These are phyloP conservation scores for Sphenopsis melanotis DNA, from an alignment of 2,797 vertebrate species.

Conservation along the genomic window DNA sequence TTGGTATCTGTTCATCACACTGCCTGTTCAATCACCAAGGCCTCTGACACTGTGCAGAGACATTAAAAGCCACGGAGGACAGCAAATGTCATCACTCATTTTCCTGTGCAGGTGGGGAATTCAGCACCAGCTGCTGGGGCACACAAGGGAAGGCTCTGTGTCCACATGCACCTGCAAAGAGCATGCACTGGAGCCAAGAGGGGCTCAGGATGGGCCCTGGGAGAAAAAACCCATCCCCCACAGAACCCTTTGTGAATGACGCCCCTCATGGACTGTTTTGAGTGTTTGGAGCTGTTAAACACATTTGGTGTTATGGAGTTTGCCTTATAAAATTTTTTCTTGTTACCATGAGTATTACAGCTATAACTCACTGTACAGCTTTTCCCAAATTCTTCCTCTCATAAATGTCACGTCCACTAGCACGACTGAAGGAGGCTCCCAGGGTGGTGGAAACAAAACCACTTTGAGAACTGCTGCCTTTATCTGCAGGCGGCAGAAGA, in stretches of 20 bases:
- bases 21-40: background rate
- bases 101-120: background rate
- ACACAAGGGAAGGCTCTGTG: background rate
- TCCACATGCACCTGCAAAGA: background rate
- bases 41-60: background rate
- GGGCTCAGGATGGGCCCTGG: background rate
- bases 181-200: background rate
- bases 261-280: background rate
- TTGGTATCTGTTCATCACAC: background rate
- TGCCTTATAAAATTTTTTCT: background rate
- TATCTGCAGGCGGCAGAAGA: background rate
- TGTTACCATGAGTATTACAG: background rate
- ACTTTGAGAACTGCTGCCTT: background rate
- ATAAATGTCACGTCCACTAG: background rate
- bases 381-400: background rate
- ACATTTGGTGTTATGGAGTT: background rate
- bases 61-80: background rate
- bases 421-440: background rate
- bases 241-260: background rate
- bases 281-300: background rate
- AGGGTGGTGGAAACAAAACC: background rate
- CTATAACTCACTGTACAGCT: background rate
- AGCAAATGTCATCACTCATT: background rate
- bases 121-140: rapidly evolving
- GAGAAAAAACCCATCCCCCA: background rate